Evolutionary conservation across 1,140 invertebrate genomes (phyloP), one percentile per base, ranked within the genome.

Genomic region (Drosophila azteca): DNA sequence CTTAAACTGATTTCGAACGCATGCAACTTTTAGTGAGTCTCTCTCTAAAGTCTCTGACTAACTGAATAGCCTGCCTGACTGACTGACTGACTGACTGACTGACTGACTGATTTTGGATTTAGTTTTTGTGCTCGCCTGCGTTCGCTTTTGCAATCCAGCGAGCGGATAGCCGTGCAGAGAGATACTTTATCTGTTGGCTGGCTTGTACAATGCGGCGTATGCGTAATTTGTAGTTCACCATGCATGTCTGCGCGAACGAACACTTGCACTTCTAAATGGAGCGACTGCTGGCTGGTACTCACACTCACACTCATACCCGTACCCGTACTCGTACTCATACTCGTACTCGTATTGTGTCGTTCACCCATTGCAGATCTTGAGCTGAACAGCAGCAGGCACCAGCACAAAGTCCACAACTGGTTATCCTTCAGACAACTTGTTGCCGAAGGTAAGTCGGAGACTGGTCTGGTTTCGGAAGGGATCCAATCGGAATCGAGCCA

Each of bases 1-100:
- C 85, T 89, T 89, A 89, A 90, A 90, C 85, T 85, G 80, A 89
- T 85, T 90, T 89, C 60, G 51, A 89, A 65, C 77, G 75, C 78
- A 85, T 89, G 85, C 85, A 89, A 90, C 77, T 72, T 78, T 78
- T 74, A 68, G 77, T 74, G 81, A 75, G 81, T 67, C 65, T 75
- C 50, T 68, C 43, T 43, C 29, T 8, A 6, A 9, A 55, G 61
- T 51, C 69, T 13, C 35, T 39, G 11, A 13, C 35, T 39, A 39
- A 13, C 11, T 13, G 35, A 31, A 31, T 9, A 31, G 31, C 31
- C 31, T 35, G 71, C 66, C 68, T 44, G 64, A 35, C 51, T 35
- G 64, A 69, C 55, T 51, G 64, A 50, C 58, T 71, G 67, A 80
- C 68, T 44, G 52, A 39, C 51, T 50, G 76, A 67, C 68, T 39